A percentile compares a stretch with the other conserved stretches of the same genome.
Evolutionary conservation across 2,888 invertebrate species (phyloP).

Genomic region (Phymatocera aterrima): DNA sequence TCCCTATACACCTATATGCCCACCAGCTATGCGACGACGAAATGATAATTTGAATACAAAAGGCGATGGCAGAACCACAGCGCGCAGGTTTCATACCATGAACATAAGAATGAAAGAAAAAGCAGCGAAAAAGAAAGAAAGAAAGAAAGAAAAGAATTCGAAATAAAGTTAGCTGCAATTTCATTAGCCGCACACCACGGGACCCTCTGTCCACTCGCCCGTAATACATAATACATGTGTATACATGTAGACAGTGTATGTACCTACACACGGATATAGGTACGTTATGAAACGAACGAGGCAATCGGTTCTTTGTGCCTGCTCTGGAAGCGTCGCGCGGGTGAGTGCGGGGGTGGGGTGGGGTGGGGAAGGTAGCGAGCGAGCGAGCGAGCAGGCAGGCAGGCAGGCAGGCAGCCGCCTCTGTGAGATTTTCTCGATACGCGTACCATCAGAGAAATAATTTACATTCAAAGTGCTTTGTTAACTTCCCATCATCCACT

Average conservation of each 20-base stretch:
- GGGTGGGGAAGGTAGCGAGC: not conserved
- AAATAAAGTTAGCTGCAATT: constrained; percentile 9
- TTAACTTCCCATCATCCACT: constrained; percentile 53
- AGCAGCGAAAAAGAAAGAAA: not conserved
- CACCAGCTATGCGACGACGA: too few species aligned
- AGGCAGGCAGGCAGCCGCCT: not conserved
- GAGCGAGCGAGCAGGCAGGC: not conserved
- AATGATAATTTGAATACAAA: not conserved
- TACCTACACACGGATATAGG: not conserved
- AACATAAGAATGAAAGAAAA: not conserved
- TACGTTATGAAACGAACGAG: not conserved
- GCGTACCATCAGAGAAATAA: constrained; percentile 45
- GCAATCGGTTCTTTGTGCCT: constrained; percentile 24
- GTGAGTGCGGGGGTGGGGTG: not conserved
- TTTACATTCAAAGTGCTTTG: constrained; percentile 65
- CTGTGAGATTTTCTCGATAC: constrained; percentile 28
- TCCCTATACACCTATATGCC: too few species aligned
- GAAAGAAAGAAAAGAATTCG: not conserved
- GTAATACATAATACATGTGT: too few species aligned
- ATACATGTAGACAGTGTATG: not conserved
- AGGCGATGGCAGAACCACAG: not conserved
- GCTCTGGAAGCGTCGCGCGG: not conserved
- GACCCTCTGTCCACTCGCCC: too few species aligned
- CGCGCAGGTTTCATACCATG: not conserved
- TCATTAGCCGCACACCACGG: constrained; percentile 7